phyloP scores from a whole-genome alignment of 2,113 vertebrate genomes.

The Bungarus multicinctus region DNA sequence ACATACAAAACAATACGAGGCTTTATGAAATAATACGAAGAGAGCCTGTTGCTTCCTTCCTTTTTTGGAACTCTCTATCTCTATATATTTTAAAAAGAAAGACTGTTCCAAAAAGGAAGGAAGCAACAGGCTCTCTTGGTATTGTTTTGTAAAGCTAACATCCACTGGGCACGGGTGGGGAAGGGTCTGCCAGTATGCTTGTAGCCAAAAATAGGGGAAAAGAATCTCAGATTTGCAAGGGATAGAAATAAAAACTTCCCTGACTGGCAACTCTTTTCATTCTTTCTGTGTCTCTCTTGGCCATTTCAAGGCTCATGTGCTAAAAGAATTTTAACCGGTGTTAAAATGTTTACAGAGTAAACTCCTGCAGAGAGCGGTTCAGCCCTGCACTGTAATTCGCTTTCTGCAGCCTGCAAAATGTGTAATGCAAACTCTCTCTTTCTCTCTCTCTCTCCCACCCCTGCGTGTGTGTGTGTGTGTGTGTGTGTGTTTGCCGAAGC shows the following conservation, averaged over 20 bases:
- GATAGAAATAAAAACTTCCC: neutral
- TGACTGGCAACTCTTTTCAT: neutral
- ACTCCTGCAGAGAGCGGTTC: neutral
- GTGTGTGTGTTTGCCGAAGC: neutral
- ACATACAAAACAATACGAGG: no score
- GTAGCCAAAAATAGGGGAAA: neutral
- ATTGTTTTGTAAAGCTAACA: neutral
- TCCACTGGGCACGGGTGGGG: neutral
- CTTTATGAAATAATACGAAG: no score
- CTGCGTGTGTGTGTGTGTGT: neutral
- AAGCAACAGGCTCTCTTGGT: neutral
- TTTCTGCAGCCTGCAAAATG: neutral
- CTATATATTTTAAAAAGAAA: neutral
- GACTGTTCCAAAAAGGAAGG: no score
- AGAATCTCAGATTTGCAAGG: neutral
- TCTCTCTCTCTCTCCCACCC: neutral
- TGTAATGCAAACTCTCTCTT: neutral
- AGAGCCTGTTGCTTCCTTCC: no score
- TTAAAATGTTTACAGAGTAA: neutral
- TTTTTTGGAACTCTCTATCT: no score
- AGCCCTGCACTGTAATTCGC: neutral
- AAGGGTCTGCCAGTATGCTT: no score
- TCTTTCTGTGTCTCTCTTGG: neutral
- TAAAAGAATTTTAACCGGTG: neutral
- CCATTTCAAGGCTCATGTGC: accelerated